Conservation (phyloP, 2,888 invertebrate species). For the Lasioglossum morio region DNA sequence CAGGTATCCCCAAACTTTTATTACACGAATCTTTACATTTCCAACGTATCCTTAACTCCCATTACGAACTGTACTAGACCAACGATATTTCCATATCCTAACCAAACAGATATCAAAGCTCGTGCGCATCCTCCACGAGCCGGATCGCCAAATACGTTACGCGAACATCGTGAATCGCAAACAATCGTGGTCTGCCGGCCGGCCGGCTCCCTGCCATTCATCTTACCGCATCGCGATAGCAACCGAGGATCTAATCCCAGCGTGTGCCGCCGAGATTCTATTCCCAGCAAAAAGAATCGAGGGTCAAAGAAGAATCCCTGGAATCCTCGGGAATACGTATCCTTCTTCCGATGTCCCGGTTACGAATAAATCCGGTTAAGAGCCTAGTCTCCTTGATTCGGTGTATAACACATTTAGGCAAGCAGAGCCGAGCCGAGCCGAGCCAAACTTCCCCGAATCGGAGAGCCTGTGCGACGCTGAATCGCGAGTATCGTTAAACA, state of each 20-base stretch:
- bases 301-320: constrained; percentile 11
- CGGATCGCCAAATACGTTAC: background rate
- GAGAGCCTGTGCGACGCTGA: background rate
- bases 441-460: background rate
- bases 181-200: background rate
- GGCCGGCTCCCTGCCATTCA: background rate
- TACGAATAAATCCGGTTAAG: constrained; percentile 58
- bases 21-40: background rate
- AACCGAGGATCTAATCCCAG: constrained; percentile 28
- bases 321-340: constrained; percentile 37
- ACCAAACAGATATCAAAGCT: background rate
- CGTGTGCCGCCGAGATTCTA: background rate
- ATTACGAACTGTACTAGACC: background rate
- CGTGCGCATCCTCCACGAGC: background rate
- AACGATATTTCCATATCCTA: background rate
- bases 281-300: background rate
- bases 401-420: background rate
- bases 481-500: constrained; percentile 55
- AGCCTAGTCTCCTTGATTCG: constrained; percentile 8
- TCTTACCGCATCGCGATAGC: background rate
- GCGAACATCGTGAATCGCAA: background rate
- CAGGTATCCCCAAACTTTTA: background rate
- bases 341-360: constrained; percentile 25
- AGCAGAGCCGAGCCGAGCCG: background rate
- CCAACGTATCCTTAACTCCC: background rate